These are phyloP conservation scores for Volucella bombylans DNA, from an alignment of 2,888 invertebrate genomes.

Conservation along the genomic window DNA sequence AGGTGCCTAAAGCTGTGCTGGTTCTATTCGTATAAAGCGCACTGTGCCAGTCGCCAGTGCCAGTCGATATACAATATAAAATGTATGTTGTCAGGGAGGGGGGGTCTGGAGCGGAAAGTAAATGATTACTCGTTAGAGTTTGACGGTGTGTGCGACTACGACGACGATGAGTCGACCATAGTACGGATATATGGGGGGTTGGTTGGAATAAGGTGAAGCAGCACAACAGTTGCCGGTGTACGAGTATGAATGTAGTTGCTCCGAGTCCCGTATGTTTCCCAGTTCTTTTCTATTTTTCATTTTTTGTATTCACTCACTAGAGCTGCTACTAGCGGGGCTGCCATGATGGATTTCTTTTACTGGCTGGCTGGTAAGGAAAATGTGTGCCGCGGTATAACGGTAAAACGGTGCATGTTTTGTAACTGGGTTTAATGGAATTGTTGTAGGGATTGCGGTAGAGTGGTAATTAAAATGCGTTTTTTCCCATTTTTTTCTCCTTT, in stretches of 20 bases:
- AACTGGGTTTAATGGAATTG: slow-evolving; percentile 73
- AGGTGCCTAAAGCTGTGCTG: slow-evolving; percentile 47
- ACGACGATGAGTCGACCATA: not conserved
- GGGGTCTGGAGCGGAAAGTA: slow-evolving; percentile 9
- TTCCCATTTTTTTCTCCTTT: slow-evolving; percentile 9
- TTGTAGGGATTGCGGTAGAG: slow-evolving; percentile 72
- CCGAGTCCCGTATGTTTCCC: slow-evolving; percentile 70
- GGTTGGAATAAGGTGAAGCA: slow-evolving; percentile 50
- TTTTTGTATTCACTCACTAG: slow-evolving; percentile 2
- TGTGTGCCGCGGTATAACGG: slow-evolving; percentile 71
- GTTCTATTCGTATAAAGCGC: slow-evolving; percentile 39
- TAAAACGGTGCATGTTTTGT: slow-evolving; percentile 69
- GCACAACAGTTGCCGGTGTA: slow-evolving; percentile 49
- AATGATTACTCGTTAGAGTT: not conserved
- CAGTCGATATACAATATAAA: slow-evolving; percentile 13
- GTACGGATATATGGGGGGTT: not conserved
- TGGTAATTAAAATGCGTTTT: slow-evolving; percentile 71
- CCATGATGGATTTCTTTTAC: slow-evolving; percentile 68
- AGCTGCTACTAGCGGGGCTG: not conserved
- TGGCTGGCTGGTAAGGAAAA: slow-evolving; percentile 41
- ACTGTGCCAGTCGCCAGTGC: slow-evolving; percentile 24
- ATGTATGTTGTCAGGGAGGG: slow-evolving; percentile 38
- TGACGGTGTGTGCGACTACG: slow-evolving; percentile 20
- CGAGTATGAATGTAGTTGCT: not conserved
- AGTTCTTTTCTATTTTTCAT: slow-evolving; percentile 47